These are phyloP conservation scores for Atta texana DNA, from an alignment of 1,140 invertebrate genomes.

Conservation along the genomic window DNA sequence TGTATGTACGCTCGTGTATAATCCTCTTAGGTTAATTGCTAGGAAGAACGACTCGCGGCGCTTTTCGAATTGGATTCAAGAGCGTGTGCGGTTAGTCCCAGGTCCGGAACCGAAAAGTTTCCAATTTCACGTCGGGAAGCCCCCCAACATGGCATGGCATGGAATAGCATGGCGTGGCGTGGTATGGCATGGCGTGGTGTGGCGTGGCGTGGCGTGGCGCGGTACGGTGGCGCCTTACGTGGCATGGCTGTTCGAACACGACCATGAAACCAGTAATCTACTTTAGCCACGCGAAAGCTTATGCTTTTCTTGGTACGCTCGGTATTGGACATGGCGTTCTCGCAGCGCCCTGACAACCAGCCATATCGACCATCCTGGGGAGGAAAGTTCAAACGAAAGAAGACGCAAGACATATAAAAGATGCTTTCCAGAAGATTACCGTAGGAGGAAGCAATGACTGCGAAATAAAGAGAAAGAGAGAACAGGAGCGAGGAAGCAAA, in stretches of 20 bases:
- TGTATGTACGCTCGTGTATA: slow-evolving; percentile 54
- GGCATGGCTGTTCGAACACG: slow-evolving; percentile 31
- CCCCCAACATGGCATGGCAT: slow-evolving; percentile 25
- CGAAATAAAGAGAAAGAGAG: slow-evolving; percentile 35
- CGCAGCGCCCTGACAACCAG: neutral
- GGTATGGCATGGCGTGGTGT: neutral
- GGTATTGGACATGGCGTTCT: slow-evolving; percentile 7
- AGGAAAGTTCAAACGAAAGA: slow-evolving; percentile 46
- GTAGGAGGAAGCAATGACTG: slow-evolving; percentile 29
- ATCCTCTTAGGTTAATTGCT: slow-evolving; percentile 74
- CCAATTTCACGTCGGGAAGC: slow-evolving; percentile 57
- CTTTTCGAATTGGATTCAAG: slow-evolving; percentile 65
- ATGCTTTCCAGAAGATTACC: slow-evolving; percentile 65
- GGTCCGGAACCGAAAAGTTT: slow-evolving; percentile 57
- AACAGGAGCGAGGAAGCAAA: neutral
- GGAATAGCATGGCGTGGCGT: neutral
- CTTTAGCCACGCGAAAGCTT: slow-evolving; percentile 53
- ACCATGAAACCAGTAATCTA: slow-evolving; percentile 62
- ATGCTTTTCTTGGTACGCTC: slow-evolving; percentile 33
- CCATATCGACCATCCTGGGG: slow-evolving; percentile 25
- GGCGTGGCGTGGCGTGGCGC: neutral
- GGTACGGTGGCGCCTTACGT: slow-evolving; percentile 41
- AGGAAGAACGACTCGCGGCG: slow-evolving; percentile 66
- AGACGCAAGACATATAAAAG: slow-evolving; percentile 42
- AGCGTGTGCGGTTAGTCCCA: slow-evolving; percentile 14